Percentiles rank a stretch among this genome's conserved stretches.
phyloP scores from a whole-genome alignment of 1,140 invertebrate species.

The Aphelenchoides besseyi region DNA sequence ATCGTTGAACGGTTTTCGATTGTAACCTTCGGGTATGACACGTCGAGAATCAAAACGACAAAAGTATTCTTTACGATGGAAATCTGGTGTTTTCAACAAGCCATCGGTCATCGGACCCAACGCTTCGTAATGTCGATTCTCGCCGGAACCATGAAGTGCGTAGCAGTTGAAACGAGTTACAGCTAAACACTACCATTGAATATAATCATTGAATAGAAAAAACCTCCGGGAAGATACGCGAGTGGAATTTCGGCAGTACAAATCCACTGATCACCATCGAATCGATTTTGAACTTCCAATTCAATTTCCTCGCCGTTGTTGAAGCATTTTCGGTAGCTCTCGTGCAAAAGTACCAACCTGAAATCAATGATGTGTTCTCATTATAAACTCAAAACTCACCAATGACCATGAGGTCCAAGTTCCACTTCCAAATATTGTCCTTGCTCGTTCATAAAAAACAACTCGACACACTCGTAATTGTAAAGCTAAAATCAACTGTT shows the following conservation, averaged over 20 bases:
- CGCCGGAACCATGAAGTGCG: slow-evolving; percentile 67
- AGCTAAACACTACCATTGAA: slow-evolving; percentile 60
- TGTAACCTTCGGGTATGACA: slow-evolving; percentile 57
- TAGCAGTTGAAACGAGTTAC: slow-evolving; percentile 68
- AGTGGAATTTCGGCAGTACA: slow-evolving; percentile 60
- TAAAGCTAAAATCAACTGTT: slow-evolving; percentile 45
- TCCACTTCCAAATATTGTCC: slow-evolving; percentile 60
- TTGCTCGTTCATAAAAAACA: slow-evolving; percentile 60
- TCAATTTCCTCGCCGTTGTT: slow-evolving; percentile 59
- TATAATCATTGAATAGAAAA: not conserved
- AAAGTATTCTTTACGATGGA: slow-evolving; percentile 60
- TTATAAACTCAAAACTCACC: slow-evolving; percentile 18
- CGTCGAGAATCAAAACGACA: slow-evolving; percentile 39
- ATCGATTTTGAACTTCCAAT: slow-evolving; percentile 51
- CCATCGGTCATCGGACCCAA: slow-evolving; percentile 65
- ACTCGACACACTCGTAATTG: slow-evolving; percentile 59
- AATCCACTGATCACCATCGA: slow-evolving; percentile 49
- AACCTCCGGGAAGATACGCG: slow-evolving; percentile 60
- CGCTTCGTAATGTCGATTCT: slow-evolving; percentile 65
- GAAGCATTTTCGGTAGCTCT: slow-evolving; percentile 52
- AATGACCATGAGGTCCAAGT: slow-evolving; percentile 60
- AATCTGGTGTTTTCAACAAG: slow-evolving; percentile 65
- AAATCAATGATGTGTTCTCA: not conserved
- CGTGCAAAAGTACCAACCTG: slow-evolving; percentile 51
- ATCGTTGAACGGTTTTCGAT: slow-evolving; percentile 51